Evolutionary conservation across 2,113 vertebrate species (phyloP).

Genomic region (Mellivora capensis): DNA sequence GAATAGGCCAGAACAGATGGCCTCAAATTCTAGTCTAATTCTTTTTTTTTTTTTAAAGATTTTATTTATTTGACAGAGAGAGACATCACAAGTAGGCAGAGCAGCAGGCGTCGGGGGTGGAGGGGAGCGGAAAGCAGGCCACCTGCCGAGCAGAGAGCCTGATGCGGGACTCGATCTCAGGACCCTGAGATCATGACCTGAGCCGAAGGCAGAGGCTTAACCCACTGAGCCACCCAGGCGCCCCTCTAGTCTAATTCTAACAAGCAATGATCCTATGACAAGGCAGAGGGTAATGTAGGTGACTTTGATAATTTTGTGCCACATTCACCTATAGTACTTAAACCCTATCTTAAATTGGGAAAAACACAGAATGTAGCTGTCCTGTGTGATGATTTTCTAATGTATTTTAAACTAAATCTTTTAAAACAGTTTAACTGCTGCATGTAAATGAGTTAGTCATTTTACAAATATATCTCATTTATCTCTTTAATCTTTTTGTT

Average conservation of each 20-base stretch:
- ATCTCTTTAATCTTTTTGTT: neutral
- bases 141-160: no score
- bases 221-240: no score
- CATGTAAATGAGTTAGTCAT: neutral
- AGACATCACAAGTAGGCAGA: no score
- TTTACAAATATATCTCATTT: neutral
- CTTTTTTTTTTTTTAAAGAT: no score
- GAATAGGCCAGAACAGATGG: neutral
- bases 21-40: neutral
- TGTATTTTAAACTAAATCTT: neutral
- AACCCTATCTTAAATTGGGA: neutral
- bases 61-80: no score
- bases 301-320: neutral
- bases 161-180: no score
- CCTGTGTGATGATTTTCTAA: neutral
- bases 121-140: no score
- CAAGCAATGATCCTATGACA: neutral
- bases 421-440: neutral
- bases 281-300: neutral
- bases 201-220: no score
- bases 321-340: neutral
- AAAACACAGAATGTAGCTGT: neutral
- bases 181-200: no score
- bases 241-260: neutral
- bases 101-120: no score